Percentiles rank a stretch among this genome's conserved stretches.
Conservation (phyloP, 2,888 invertebrate genomes). For the Coremacera marginata region DNA sequence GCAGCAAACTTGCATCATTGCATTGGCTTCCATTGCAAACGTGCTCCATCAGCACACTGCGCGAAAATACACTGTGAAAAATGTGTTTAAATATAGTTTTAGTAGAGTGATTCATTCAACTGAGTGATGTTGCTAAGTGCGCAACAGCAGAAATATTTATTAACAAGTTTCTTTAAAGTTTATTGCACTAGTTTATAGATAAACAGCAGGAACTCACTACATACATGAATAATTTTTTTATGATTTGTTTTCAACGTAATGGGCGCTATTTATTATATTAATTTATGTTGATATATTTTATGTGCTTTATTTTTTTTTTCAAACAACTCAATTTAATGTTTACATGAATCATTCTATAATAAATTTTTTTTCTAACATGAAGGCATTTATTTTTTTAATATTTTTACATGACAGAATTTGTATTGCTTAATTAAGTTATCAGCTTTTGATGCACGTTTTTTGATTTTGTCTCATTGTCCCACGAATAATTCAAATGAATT, state of each 20-base stretch:
- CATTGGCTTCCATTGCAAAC: too few species aligned
- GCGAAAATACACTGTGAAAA: not conserved
- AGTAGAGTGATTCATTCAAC: not conserved
- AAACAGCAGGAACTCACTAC: constrained; percentile 22
- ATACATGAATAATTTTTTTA: not conserved
- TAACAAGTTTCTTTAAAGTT: not conserved
- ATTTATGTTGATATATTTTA: not conserved
- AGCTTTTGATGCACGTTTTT: constrained; percentile 13
- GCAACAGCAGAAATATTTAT: too few species aligned
- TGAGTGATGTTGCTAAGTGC: not conserved
- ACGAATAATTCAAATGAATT: not conserved
- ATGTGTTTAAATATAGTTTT: not conserved
- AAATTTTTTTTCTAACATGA: too few species aligned
- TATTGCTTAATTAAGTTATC: not conserved
- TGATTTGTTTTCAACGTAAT: not conserved
- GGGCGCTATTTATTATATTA: not conserved
- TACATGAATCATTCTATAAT: not conserved
- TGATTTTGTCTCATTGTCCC: constrained; percentile 11
- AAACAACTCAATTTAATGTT: not conserved
- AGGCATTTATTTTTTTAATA: too few species aligned
- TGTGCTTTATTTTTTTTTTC: not conserved
- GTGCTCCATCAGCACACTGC: not conserved
- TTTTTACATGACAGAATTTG: too few species aligned
- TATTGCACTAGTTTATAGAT: constrained; percentile 23
- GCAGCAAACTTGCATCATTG: not conserved